Conservation (phyloP, 2,113 vertebrate species). For the Anhinga anhinga region DNA sequence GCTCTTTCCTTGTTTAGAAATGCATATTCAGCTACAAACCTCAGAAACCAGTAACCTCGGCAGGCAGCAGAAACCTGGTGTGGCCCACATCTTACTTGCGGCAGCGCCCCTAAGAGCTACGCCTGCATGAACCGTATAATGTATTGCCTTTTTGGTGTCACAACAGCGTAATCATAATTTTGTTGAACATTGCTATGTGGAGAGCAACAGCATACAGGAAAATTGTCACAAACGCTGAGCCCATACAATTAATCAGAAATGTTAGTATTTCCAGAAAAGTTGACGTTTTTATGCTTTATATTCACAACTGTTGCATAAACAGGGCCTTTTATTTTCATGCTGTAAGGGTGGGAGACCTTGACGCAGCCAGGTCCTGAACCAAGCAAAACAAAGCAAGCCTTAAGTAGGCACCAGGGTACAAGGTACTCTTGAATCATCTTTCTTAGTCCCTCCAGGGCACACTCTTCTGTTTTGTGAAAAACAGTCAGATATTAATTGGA, state of each 20-base stretch:
- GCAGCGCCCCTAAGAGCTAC: background rate
- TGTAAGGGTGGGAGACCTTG: background rate
- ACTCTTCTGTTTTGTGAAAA: background rate
- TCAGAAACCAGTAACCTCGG: background rate
- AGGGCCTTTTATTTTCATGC: background rate
- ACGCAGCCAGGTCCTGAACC: background rate
- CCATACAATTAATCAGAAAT: background rate
- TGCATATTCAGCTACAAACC: background rate
- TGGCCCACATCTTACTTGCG: background rate
- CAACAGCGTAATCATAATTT: background rate
- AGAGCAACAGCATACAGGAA: background rate
- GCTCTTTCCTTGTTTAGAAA: background rate
- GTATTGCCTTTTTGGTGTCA: background rate
- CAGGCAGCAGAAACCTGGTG: background rate
- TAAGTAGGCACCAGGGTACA: background rate
- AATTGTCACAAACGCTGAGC: background rate
- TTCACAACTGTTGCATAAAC: background rate
- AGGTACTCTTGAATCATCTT: background rate
- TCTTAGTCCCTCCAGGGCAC: background rate
- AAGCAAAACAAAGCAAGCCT: background rate
- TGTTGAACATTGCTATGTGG: background rate
- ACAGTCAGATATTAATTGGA: background rate
- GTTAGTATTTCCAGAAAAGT: background rate
- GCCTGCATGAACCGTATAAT: rapidly evolving
- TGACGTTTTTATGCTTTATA: background rate